Percentiles rank a stretch among this genome's conserved stretches.
These are phyloP conservation scores for Noctua pronuba DNA, from an alignment of 2,888 invertebrate genomes.

Conservation along the genomic window DNA sequence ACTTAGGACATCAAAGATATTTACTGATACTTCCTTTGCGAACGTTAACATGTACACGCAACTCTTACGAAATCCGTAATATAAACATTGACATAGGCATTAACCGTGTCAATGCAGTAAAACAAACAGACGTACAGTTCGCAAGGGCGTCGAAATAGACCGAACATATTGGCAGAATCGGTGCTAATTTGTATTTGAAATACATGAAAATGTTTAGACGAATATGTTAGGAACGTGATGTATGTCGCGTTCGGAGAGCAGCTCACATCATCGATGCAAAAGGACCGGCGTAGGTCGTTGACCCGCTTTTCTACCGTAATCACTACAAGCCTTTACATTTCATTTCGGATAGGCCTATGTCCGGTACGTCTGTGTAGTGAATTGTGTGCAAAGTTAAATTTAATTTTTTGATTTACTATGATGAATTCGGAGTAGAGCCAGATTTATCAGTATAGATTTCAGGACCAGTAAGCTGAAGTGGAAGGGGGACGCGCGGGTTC, in stretches of 20 bases:
- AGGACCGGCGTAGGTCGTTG: conserved; percentile 48
- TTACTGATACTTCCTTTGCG: conserved; percentile 58
- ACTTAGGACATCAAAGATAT: conserved; percentile 33
- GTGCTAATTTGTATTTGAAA: conserved; percentile 60
- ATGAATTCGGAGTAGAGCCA: neutral
- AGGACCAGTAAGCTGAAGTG: neutral
- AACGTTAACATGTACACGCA: conserved; percentile 62
- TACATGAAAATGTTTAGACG: conserved; percentile 42
- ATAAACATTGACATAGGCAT: conserved; percentile 69
- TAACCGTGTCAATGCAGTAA: conserved; percentile 74
- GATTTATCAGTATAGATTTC: neutral
- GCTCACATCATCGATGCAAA: conserved; percentile 29
- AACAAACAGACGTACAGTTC: conserved; percentile 69
- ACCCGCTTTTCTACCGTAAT: conserved; percentile 47
- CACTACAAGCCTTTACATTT: conserved; percentile 29
- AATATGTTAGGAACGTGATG: conserved; percentile 42
- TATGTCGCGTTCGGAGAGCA: conserved; percentile 38
- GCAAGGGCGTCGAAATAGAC: conserved; percentile 79
- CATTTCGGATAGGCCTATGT: conserved; percentile 27
- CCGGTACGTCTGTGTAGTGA: neutral
- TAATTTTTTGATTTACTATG: neutral
- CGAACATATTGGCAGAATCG: conserved; percentile 62
- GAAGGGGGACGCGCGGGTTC: too few relatives aligned
- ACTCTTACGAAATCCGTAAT: conserved; percentile 70
- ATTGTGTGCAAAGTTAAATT: neutral